Evolutionary conservation across 2,113 vertebrate genomes (phyloP).

Genomic region (Chinchilla lanigera): DNA sequence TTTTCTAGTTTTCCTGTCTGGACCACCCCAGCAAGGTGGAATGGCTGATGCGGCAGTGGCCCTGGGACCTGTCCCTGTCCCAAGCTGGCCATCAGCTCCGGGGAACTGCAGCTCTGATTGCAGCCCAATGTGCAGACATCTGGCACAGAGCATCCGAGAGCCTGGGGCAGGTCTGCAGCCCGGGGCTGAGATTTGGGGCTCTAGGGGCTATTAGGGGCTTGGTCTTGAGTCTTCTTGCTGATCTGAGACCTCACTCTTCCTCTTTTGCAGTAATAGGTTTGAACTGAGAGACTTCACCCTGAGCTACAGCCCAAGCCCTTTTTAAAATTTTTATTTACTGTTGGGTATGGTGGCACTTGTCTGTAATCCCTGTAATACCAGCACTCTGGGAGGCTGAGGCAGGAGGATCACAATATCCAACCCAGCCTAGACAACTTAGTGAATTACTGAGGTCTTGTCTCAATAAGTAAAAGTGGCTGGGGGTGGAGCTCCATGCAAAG

Average conservation of each 20-base stretch:
- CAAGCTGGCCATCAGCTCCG: background rate
- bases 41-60: accelerated
- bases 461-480: background rate
- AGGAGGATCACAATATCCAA: background rate
- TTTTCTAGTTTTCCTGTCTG: background rate
- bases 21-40: no score
- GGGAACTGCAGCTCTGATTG: accelerated
- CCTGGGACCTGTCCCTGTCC: accelerated
- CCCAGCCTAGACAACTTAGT: background rate
- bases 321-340: background rate
- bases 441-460: background rate
- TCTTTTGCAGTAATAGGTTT: background rate
- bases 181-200: background rate
- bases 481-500: background rate
- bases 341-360: background rate
- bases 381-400: background rate
- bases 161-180: accelerated
- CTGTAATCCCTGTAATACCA: background rate
- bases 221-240: background rate
- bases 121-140: accelerated
- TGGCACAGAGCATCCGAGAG: background rate
- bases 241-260: background rate
- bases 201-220: accelerated
- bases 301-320: background rate
- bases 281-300: background rate